Evolutionary conservation across 2,113 vertebrate genomes (phyloP), one percentile per base, ranked within the genome.

Genomic region (Pardalotus punctatus): DNA sequence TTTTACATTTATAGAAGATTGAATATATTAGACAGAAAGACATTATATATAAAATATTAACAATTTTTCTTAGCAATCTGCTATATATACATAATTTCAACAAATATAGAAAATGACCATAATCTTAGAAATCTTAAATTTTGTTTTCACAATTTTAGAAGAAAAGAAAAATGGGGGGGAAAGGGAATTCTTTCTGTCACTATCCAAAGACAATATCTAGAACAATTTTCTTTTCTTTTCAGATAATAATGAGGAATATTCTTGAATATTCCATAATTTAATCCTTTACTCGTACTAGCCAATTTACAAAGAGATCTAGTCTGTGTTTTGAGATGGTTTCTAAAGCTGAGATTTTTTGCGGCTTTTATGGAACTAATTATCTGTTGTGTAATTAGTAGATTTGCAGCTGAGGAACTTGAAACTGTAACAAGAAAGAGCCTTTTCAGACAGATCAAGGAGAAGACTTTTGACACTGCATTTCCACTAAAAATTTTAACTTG

Each of bases 381-480:
- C 25, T 89, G n/a, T 82, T 93, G 31, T 76, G 58, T 57, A 93
- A 89, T 86, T 84, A 81, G 47, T 24, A 81, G 36, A 67, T 93
- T 88, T 93, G 29, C 50, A 87, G 24, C 42, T 66, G 27, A 87
- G 53, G 18, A 93, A 40, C 40, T 81, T 65, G 53, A 84, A 91
- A 69, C 42, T 20, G 18, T 47, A 29, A 70, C 12, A 87, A 93
- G 53, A 93, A 60, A 76, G 10, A 17, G 33, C 3, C 4, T 90
- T 91, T 93, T 62, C 53, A 70, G 27, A 79, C 23, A 95, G 53
- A 94, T 87, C 73, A 96, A 89, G 74, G 35, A 90, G 47, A 84
- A 78, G 10, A 76, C 19, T 90, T 94, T 88, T 91, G 70, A 79
- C 81, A 42, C 24, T 47, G 7, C 12, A 72, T 87, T 94, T 89